Percentiles rank a stretch among this genome's conserved stretches.
Evolutionary conservation across 2,888 invertebrate species (phyloP).

Genomic region (Tribolium freemani): DNA sequence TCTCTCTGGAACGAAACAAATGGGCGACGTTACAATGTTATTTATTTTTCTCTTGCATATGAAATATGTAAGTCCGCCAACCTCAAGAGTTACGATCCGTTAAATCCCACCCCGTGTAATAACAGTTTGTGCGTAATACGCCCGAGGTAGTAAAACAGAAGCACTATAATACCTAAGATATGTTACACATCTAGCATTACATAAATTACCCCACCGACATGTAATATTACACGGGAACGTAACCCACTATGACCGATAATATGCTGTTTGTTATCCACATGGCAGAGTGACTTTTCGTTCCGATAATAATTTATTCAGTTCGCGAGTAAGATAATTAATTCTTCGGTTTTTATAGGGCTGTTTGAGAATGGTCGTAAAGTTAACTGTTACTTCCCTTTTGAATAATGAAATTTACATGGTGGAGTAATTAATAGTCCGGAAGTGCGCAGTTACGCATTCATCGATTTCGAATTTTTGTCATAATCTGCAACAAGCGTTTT

Average conservation of each 20-base stretch:
- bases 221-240: constrained; percentile 1
- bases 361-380: constrained; percentile 21
- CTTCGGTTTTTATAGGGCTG: not conserved
- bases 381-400: not conserved
- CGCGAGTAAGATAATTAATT: not conserved
- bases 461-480: not conserved
- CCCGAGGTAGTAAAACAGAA: not conserved
- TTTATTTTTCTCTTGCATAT: not conserved
- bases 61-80: not conserved
- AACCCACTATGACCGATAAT: constrained; percentile 12
- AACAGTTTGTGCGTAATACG: not conserved
- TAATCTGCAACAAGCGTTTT: not conserved
- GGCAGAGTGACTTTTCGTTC: not conserved
- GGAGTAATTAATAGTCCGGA: not conserved
- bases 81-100: not conserved
- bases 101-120: not conserved
- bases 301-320: not conserved
- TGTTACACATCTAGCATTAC: constrained; percentile 16
- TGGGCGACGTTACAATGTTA: not conserved
- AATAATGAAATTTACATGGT: constrained; percentile 24
- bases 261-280: not conserved
- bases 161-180: constrained; percentile 8
- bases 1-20: not conserved
- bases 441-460: not conserved
- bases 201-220: constrained; percentile 9